These are phyloP conservation scores for Xerus inauris DNA, from an alignment of 2,113 vertebrate genomes.

Conservation along the genomic window DNA sequence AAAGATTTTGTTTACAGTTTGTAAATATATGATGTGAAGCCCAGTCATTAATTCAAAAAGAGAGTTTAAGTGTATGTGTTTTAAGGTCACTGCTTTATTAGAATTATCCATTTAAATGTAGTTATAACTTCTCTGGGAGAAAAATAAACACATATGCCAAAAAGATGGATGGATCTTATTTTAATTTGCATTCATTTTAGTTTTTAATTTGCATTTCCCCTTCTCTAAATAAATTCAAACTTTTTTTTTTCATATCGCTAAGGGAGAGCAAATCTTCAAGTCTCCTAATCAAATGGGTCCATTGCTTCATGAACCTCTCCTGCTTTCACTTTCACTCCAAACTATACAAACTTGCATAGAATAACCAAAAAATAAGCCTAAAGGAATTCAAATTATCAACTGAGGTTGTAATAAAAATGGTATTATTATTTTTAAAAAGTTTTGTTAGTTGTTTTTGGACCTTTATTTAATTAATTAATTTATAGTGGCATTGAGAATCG, in stretches of 20 bases:
- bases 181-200: slow-evolving; percentile 48
- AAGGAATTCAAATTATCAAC: not conserved
- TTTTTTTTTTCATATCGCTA: not conserved
- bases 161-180: not conserved
- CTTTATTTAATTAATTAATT: no score
- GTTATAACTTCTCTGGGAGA: not conserved
- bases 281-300: not conserved
- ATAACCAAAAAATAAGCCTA: not conserved
- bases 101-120: slow-evolving; percentile 52
- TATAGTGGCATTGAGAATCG: no score
- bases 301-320: not conserved
- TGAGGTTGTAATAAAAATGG: not conserved
- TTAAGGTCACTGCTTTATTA: slow-evolving; percentile 28
- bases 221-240: not conserved
- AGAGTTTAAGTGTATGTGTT: not conserved
- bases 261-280: not conserved
- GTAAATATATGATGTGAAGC: slow-evolving; percentile 22
- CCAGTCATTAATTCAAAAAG: not conserved
- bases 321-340: not conserved
- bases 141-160: slow-evolving; percentile 14
- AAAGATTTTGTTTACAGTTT: not conserved
- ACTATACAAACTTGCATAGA: not conserved
- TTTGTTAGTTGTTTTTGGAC: no score
- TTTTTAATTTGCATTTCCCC: not conserved
- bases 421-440: not conserved